Evolutionary conservation across 2,113 vertebrate species (phyloP).

Genomic region (Phycodurus eques): DNA sequence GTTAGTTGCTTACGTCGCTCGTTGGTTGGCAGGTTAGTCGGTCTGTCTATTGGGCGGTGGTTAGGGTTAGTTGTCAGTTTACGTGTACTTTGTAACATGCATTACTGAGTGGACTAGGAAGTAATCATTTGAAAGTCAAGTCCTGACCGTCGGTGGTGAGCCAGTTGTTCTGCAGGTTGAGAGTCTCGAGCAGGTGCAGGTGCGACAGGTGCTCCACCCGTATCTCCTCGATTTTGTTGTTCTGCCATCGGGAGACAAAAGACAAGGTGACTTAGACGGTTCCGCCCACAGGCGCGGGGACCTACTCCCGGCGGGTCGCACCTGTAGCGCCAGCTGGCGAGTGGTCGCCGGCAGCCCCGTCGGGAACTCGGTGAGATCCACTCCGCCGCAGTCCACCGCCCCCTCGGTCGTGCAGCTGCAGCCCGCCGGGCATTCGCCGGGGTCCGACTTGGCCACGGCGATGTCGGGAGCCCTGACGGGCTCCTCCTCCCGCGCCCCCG

Average conservation of each 20-base stretch:
- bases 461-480: slow-evolving; percentile 9
- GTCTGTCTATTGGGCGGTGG: no score
- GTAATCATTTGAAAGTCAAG: neutral
- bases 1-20: neutral
- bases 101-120: neutral
- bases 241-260: slow-evolving; percentile 72
- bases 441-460: slow-evolving; percentile 6
- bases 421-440: slow-evolving; percentile 75
- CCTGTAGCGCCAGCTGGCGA: slow-evolving; percentile 90
- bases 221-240: slow-evolving; percentile 92
- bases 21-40: no score
- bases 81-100: neutral
- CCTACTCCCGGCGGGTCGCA: slow-evolving; percentile 31
- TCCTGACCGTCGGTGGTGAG: slow-evolving; percentile 86
- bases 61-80: neutral
- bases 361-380: slow-evolving; percentile 87
- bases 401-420: slow-evolving; percentile 86
- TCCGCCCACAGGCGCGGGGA: no score
- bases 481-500: slow-evolving; percentile 58
- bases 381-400: slow-evolving; percentile 88
- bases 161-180: slow-evolving; percentile 96
- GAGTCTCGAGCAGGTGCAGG: slow-evolving; percentile 86
- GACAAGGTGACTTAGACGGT: neutral
- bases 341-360: slow-evolving; percentile 77
- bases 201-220: slow-evolving; percentile 84